Percentiles rank a stretch among this genome's conserved stretches.
Evolutionary conservation across 2,888 invertebrate genomes (phyloP).

Genomic region (Adelognathus sp.): DNA sequence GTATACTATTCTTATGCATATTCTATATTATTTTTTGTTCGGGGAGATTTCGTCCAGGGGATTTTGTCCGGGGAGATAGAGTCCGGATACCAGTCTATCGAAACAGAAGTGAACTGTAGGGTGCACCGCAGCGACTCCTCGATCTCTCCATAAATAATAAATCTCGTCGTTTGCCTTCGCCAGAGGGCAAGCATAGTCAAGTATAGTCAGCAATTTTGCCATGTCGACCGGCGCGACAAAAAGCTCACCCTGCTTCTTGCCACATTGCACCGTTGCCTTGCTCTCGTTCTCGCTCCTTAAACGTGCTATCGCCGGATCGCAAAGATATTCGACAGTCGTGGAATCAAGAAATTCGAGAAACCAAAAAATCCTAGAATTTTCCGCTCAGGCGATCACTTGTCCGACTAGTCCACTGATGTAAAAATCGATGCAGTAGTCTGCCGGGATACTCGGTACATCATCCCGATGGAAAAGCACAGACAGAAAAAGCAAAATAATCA

Average conservation of each 20-base stretch:
- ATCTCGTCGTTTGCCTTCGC: slow-evolving; percentile 37
- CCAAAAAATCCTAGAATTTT: no score
- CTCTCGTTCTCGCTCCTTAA: background rate
- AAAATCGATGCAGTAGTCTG: background rate
- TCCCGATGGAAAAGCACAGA: no score
- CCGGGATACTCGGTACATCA: background rate
- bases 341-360: background rate
- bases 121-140: slow-evolving; percentile 31
- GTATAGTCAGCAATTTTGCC: slow-evolving; percentile 68
- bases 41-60: no score
- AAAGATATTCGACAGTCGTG: background rate
- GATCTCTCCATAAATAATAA: slow-evolving; percentile 60
- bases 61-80: no score
- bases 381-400: background rate
- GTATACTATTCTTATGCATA: no score
- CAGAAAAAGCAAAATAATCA: background rate
- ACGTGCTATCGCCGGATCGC: background rate
- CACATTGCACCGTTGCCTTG: background rate
- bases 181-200: slow-evolving; percentile 58
- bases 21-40: no score
- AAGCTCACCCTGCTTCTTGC: slow-evolving; percentile 45
- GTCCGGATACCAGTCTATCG: slow-evolving; percentile 4
- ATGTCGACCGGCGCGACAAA: slow-evolving; percentile 55
- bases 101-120: slow-evolving; percentile 9
- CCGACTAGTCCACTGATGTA: background rate